phyloP scores from a whole-genome alignment of 23 tunicate genomes.

The Diplosoma virens region DNA sequence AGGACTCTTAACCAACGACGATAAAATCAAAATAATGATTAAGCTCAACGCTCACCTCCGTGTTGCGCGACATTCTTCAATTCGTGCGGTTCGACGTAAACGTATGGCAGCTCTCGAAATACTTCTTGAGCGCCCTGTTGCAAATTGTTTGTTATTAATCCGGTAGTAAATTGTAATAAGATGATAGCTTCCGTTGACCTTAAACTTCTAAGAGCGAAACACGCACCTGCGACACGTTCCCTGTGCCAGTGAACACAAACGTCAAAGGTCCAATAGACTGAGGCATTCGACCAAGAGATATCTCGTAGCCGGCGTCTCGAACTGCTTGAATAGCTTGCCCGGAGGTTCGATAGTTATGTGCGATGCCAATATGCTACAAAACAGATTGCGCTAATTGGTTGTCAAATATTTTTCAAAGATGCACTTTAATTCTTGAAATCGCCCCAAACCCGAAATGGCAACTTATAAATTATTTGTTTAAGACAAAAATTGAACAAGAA shows the following conservation, averaged over 20 bases:
- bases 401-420: too few species aligned
- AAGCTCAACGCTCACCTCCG: constrained; percentile 78
- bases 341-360: constrained; percentile 92
- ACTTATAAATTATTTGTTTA: too few species aligned
- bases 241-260: constrained; percentile 96
- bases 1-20: too few species aligned
- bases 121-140: constrained; percentile 94
- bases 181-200: too few species aligned
- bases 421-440: too few species aligned
- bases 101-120: constrained; percentile 77
- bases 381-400: too few species aligned
- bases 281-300: constrained; percentile 85
- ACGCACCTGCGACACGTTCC: constrained; percentile 92
- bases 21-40: too few species aligned
- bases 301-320: constrained; percentile 91
- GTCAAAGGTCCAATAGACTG: constrained; percentile 88
- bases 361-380: constrained; percentile 90
- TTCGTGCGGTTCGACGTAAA: constrained; percentile 90
- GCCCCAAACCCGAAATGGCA: too few species aligned
- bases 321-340: constrained; percentile 99
- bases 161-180: too few species aligned
- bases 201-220: not conserved
- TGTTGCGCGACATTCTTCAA: constrained; percentile 84
- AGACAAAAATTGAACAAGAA: too few species aligned
- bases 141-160: not conserved